A percentile compares a stretch with the other conserved stretches of the same genome.
These are phyloP conservation scores for Apodemia mormo DNA, from an alignment of 2,888 invertebrate genomes.

Conservation along the genomic window DNA sequence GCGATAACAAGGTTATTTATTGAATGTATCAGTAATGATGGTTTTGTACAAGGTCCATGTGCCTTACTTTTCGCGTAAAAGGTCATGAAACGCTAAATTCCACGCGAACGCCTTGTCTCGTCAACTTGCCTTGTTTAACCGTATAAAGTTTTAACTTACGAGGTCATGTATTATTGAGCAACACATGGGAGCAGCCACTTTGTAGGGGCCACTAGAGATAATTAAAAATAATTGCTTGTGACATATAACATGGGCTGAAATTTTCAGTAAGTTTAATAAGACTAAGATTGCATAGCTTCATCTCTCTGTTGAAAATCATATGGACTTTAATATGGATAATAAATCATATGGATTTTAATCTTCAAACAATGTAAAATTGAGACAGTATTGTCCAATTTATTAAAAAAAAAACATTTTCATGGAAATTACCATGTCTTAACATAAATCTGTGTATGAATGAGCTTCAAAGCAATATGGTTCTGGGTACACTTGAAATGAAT, in stretches of 20 bases:
- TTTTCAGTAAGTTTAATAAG: background rate
- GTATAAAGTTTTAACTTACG: constrained; percentile 70
- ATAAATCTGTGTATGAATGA: too few relatives aligned
- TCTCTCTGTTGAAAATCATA: too few relatives aligned
- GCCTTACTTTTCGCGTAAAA: constrained; percentile 14
- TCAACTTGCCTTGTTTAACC: constrained; percentile 69
- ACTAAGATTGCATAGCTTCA: too few relatives aligned
- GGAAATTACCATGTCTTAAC: too few relatives aligned
- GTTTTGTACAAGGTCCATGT: background rate
- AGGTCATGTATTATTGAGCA: constrained; percentile 66
- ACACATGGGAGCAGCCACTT: constrained; percentile 47
- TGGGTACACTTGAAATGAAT: too few relatives aligned
- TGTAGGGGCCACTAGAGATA: background rate
- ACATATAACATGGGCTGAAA: background rate
- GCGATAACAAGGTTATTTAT: background rate
- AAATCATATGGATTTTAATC: too few relatives aligned
- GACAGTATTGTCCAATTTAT: too few relatives aligned
- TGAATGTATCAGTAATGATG: background rate
- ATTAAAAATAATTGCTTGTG: constrained; percentile 7
- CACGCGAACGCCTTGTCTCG: constrained; percentile 44
- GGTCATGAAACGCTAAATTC: constrained; percentile 19
- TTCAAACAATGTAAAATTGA: too few relatives aligned
- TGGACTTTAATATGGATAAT: too few relatives aligned
- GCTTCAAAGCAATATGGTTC: too few relatives aligned
- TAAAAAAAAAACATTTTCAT: too few relatives aligned